A percentile compares a stretch with the other conserved stretches of the same genome.
phyloP scores from a whole-genome alignment of 1,140 invertebrate genomes.

The Ceratosolen fusciceps region DNA sequence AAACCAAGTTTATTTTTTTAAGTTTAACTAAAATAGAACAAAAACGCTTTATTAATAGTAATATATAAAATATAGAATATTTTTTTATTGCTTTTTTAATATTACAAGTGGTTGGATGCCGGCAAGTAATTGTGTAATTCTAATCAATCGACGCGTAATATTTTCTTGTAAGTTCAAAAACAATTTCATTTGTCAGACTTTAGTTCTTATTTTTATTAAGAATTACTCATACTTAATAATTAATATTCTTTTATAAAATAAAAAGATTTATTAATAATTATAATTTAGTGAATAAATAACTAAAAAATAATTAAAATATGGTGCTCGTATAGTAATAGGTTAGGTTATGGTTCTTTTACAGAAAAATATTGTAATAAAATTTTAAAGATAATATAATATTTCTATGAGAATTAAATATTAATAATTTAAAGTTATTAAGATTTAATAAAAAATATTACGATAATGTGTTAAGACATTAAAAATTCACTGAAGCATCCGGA shows the following conservation, averaged over 20 bases:
- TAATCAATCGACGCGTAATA: no score
- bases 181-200: no score
- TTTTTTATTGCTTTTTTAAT: no score
- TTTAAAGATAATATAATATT: neutral
- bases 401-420: neutral
- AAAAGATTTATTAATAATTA: neutral
- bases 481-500: neutral
- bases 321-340: neutral
- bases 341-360: conserved; percentile 1
- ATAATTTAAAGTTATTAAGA: neutral
- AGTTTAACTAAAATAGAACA: no score
- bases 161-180: no score
- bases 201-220: no score
- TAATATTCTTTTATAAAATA: neutral
- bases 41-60: no score
- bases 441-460: neutral
- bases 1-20: no score
- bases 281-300: neutral
- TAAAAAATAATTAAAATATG: neutral
- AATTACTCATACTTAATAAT: neutral
- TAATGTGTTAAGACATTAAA: neutral
- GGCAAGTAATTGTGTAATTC: no score
- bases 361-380: neutral
- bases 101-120: no score
- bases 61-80: no score